phyloP scores from a whole-genome alignment of 2,888 invertebrate species.

The Pristionchus mayeri region DNA sequence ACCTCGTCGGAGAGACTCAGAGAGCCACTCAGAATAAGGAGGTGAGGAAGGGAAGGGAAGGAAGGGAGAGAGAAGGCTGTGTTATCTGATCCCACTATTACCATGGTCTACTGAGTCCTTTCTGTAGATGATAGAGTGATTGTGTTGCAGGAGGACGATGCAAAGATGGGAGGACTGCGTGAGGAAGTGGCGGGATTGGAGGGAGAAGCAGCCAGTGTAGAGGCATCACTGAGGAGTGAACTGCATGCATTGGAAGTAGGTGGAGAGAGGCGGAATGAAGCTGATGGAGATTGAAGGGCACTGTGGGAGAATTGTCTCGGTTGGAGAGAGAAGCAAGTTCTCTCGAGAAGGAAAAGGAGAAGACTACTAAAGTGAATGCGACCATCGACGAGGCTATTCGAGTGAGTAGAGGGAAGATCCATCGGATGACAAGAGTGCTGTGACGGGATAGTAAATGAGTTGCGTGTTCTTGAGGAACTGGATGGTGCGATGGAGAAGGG shows the following conservation, averaged over 20 bases:
- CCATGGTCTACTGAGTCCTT: not conserved
- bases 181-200: conserved; percentile 31
- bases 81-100: too few species aligned
- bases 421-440: not conserved
- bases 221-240: conserved; percentile 44
- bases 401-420: not conserved
- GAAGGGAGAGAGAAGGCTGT: not conserved
- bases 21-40: conserved; percentile 63
- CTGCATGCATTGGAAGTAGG: conserved; percentile 41
- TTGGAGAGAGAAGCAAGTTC: conserved; percentile 46
- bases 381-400: not conserved
- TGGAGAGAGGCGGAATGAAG: not conserved
- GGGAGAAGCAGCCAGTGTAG: not conserved
- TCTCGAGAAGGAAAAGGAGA: conserved; percentile 43
- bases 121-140: not conserved
- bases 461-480: conserved; percentile 7
- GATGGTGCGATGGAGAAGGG: not conserved
- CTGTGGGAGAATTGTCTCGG: conserved; percentile 49
- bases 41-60: conserved; percentile 48
- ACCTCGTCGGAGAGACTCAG: conserved; percentile 68
- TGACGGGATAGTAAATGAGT: not conserved
- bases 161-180: not conserved
- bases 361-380: conserved; percentile 16
- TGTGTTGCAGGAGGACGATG: conserved; percentile 45
- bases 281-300: conserved; percentile 37